Conservation (phyloP, 2,113 vertebrate species). For the Otis tarda region DNA sequence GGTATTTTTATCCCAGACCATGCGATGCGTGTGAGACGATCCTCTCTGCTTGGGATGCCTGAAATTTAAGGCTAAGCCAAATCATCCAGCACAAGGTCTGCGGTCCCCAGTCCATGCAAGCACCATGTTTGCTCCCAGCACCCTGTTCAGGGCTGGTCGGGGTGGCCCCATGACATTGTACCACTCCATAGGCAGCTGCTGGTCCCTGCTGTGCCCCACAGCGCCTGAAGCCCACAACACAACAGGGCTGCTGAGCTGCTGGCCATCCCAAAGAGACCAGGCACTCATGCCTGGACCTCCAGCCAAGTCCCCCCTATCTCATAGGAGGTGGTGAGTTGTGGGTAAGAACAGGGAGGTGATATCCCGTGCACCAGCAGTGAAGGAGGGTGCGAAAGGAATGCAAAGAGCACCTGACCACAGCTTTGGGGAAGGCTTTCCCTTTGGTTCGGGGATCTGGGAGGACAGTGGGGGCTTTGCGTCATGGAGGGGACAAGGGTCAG, state of each 20-base stretch:
- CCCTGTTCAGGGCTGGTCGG: rapidly evolving
- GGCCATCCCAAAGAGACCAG: neutral
- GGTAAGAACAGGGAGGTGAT: neutral
- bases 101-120: neutral
- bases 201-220: neutral
- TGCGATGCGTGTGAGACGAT: neutral
- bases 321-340: neutral
- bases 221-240: neutral
- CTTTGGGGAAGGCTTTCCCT: neutral
- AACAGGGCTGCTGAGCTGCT: neutral
- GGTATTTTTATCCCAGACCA: conserved; percentile 13
- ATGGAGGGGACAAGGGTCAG: neutral
- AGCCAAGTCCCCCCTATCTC: neutral
- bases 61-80: neutral
- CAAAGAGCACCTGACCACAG: neutral
- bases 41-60: neutral
- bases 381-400: neutral
- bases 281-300: neutral
- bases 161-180: neutral
- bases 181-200: neutral
- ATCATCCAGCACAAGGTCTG: neutral
- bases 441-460: neutral
- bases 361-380: neutral
- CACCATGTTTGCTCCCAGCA: neutral
- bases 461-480: neutral